Percentiles rank a stretch among this genome's conserved stretches.
These are phyloP conservation scores for Coelinius sp. DNA, from an alignment of 2,888 invertebrate species.

Conservation along the genomic window DNA sequence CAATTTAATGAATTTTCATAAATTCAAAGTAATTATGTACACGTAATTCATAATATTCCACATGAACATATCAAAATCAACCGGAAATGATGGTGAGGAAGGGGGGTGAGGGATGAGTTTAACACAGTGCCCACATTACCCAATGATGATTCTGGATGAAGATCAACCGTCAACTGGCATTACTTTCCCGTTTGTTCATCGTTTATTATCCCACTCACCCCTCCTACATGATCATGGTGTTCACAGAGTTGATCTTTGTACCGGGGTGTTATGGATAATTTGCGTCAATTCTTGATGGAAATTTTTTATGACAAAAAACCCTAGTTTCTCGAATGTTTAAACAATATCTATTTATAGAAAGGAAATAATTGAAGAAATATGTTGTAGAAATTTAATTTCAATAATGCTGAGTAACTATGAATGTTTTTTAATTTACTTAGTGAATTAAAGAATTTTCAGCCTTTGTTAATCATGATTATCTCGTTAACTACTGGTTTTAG, in stretches of 20 bases:
- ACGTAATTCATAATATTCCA: no score
- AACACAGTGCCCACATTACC: constrained; percentile 41
- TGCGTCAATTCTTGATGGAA: constrained; percentile 3
- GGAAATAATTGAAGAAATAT: no score
- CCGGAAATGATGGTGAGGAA: constrained; percentile 9
- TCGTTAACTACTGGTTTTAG: no score
- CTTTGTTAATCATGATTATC: no score
- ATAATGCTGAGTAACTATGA: no score
- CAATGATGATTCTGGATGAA: constrained; percentile 43
- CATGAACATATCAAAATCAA: neutral
- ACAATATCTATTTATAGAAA: no score
- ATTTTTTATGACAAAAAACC: neutral
- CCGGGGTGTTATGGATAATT: constrained; percentile 3
- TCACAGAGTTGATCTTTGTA: constrained; percentile 11
- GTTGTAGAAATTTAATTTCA: no score
- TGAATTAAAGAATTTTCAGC: no score
- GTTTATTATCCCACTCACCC: constrained; percentile 45
- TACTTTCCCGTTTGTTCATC: constrained; percentile 43
- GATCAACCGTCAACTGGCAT: constrained; percentile 37
- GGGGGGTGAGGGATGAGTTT: constrained; percentile 14
- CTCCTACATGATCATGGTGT: constrained; percentile 34
- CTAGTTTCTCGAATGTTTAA: no score
- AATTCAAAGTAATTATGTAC: no score
- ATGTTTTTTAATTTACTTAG: no score
- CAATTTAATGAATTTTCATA: no score